Evolutionary conservation across 2,888 invertebrate species (phyloP), one percentile per base, ranked within the genome.

Genomic region (Boloria euphrosyne): DNA sequence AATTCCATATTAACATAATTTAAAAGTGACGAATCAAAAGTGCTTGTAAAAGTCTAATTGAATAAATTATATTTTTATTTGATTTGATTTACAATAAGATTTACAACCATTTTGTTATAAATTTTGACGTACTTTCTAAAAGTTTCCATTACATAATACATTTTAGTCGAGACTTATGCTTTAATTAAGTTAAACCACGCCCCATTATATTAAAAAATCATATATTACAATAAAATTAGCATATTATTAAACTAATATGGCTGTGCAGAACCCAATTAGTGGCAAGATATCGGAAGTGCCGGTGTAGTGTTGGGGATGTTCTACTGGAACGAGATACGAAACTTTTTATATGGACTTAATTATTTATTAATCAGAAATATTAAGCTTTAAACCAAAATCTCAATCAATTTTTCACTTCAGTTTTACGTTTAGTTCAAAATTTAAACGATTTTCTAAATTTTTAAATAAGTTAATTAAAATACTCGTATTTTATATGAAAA

Each of bases 231-330:
- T 14, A 14, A 55, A 14, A 44, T 44, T 57, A 27, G 22, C 46
- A 17, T 27, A 49, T 14, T 10, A 13, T 17, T 14, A 13, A 31
- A 38, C 13, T 59, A 7, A 49, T 59, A 38, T 38, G 59, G 14
- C 16, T 49, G 63, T 57, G 63, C 57, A 57, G n/a, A 50, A 57
- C 50, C 63, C 57, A 22, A 44, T 63, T 62, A 61, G 61, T 61
- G 47, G 57, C 57, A 46, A 52, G 46, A 62, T 18, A 44, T 53
- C 44, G 62, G 22, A 54, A 13, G 50, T 13, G 61, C 57, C 57
- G 66, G 61, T 62, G 44, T 38, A 38, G 31, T 38, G 31, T 17
- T 55, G 55, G 17, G 18, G 2, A 44, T 55, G 18, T 44, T 55
- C 18, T 7, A 22, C 18, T 55, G 18, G 17, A 13, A 46, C 46